Percentiles rank a stretch among this genome's conserved stretches.
Conservation (phyloP, 2,113 vertebrate species). For the Porphyrio hochstetteri region DNA sequence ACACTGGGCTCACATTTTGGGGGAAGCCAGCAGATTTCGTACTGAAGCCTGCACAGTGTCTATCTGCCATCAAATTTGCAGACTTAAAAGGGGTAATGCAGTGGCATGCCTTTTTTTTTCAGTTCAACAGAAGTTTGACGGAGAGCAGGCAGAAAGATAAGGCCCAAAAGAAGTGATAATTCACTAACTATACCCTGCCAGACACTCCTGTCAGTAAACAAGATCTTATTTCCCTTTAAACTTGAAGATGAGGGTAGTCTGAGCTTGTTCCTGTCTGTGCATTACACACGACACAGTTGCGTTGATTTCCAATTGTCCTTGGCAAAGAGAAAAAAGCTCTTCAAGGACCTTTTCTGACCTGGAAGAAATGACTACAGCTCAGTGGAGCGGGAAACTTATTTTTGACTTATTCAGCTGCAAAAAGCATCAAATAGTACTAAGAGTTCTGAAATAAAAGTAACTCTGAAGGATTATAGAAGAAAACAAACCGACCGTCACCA, state of each 20-base stretch:
- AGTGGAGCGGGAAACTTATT: neutral
- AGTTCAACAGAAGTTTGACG: neutral
- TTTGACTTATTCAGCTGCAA: neutral
- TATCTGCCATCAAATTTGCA: neutral
- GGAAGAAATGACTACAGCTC: neutral
- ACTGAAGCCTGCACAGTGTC: neutral
- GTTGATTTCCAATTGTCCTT: neutral
- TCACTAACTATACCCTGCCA: neutral
- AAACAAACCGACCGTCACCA: neutral
- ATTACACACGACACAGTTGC: fast-evolving
- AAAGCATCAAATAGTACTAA: neutral
- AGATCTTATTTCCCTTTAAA: neutral
- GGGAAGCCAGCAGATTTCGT: neutral
- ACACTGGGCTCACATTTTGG: neutral
- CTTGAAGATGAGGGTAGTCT: neutral
- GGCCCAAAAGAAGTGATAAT: neutral
- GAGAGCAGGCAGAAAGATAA: constrained; percentile 3
- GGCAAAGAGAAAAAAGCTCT: neutral
- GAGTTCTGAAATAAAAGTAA: neutral
- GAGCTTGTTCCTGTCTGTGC: neutral
- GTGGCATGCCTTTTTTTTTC: neutral
- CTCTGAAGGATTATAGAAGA: neutral
- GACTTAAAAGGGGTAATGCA: neutral
- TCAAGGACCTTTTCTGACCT: neutral
- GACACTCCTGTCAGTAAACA: neutral